Base-by-base conservation (phyloP, 2,888 invertebrate genomes). In the Byasa hedistus region DNA sequence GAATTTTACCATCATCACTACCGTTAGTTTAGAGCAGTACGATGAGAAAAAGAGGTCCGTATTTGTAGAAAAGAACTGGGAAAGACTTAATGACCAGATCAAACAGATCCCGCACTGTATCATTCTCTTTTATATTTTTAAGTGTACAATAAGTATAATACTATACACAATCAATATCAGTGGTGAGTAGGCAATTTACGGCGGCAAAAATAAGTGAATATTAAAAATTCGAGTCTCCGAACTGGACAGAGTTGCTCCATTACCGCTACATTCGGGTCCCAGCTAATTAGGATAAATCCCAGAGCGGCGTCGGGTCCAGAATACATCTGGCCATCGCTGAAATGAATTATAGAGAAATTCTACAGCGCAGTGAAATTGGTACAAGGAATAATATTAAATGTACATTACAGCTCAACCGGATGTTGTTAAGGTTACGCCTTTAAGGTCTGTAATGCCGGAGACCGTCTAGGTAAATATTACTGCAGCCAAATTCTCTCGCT, bases 211-310 rank as follows among this genome's bases (percentile, higher is more conserved):
- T 8, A 48, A n/a, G 23, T 27, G 54, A 60, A 65, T 12, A 60
- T 48, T 32, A n/a, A 23, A 22, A 48, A 55, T 62, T 56, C 44
- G 56, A 56, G 22, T 15, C 44, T 44, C 56, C 27, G 44, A 44
- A 10, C 62, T 39, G 72, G 73, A 83, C 82, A 80, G 69, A 77
- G 71, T 59, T 68, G 70, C 75, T 76, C 82, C 78, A 83, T 84
- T 82, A 82, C 72, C 75, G 76, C 68, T 72, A 71, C 75, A 74
- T 75, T 75, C 75, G 73, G 76, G 77, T 77, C 76, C 72, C 75
- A 72, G 76, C 76, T 80, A 81, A 83, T 83, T 82, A 82, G 76
- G 70, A 72, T 73, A 73, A 71, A 72, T 75, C 70, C 69, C 72
- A 76, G 72, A 69, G 73, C 36, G 39, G 44, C 23, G 23, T 27